Base-by-base conservation (phyloP, 2,113 vertebrate genomes). In the Cnemophilus loriae region DNA sequence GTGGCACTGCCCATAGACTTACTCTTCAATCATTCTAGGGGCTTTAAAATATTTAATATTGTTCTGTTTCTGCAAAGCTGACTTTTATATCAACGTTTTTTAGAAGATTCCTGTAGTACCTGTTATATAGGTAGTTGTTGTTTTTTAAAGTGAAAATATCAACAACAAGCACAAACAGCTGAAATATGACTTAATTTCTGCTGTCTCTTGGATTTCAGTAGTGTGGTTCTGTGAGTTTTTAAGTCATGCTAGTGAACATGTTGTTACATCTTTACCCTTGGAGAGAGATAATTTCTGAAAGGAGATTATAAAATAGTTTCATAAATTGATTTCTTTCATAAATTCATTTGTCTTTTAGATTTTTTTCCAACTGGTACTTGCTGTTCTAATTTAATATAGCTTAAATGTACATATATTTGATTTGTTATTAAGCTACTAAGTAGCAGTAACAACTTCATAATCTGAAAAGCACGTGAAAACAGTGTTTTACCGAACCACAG, bases 51-150 rank as follows among this genome's bases (percentile, higher is more conserved):
- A 19, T 35, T 44, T 53, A 42, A 30, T 65, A 28, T 23, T 57
- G 12, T 65, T 33, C 37, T 83, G 12, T 64, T 83, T 60, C 27
- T 37, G 30, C 7, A 49, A 65, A 76, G 20, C 19, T 50, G 41
- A 41, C 30, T 83, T 82, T 67, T 7, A 3, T n/a, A 20, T 16
- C 8, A 9, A 8, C 28, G 3, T 9, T 59, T 70, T 64, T 35
- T 3, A 15, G 11, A 17, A 17, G 4, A 57, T 30, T 9, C 3
- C 14, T 5, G 1, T 10, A 63, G 16, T 39, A 67, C 11, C 6
- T 81, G 26, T 57, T 74, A 53, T 3, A 7, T 39, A 19, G 3
- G 13, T 10, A 50, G 33, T 26, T 8, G 18, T 27, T 41, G 24
- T 16, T 55, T 30, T 69, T 30, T 21, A 1, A 37, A 69, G 9